Evolutionary conservation across 2,113 vertebrate genomes (phyloP).

Genomic region (Bagarius yarrelli): DNA sequence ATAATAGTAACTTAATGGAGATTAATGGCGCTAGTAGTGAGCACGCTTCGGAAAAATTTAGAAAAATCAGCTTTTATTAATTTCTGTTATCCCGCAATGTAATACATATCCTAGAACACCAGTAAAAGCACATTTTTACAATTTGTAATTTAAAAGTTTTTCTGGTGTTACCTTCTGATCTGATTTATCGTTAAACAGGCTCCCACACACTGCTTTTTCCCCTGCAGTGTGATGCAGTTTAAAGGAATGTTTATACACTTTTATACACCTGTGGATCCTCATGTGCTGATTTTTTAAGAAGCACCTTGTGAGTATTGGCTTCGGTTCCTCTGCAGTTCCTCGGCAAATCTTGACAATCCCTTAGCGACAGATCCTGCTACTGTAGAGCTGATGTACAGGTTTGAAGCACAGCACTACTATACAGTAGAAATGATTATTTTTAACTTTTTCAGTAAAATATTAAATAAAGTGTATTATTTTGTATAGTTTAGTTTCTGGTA

Average conservation of each 20-base stretch:
- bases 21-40: not conserved
- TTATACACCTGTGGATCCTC: not conserved
- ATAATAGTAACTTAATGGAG: not conserved
- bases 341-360: not conserved
- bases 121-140: too few relatives aligned
- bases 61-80: too few relatives aligned
- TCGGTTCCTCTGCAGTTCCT: not conserved
- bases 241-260: too few relatives aligned
- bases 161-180: too few relatives aligned
- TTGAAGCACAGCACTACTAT: slow-evolving; percentile 41
- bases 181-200: not conserved
- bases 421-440: slow-evolving; percentile 32
- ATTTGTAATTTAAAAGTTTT: too few relatives aligned
- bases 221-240: not conserved
- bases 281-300: not conserved
- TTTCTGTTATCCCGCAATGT: too few relatives aligned
- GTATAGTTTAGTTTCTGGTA: not conserved
- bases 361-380: slow-evolving; percentile 47
- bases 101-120: too few relatives aligned
- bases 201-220: not conserved
- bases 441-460: slow-evolving; percentile 13
- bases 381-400: slow-evolving; percentile 62
- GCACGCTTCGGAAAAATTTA: not conserved
- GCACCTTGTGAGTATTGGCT: not conserved
- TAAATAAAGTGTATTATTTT: not conserved